Percentiles rank a stretch among this genome's conserved stretches.
phyloP scores from a whole-genome alignment of 2,797 vertebrate genomes.

The Urosaurus nigricauda region DNA sequence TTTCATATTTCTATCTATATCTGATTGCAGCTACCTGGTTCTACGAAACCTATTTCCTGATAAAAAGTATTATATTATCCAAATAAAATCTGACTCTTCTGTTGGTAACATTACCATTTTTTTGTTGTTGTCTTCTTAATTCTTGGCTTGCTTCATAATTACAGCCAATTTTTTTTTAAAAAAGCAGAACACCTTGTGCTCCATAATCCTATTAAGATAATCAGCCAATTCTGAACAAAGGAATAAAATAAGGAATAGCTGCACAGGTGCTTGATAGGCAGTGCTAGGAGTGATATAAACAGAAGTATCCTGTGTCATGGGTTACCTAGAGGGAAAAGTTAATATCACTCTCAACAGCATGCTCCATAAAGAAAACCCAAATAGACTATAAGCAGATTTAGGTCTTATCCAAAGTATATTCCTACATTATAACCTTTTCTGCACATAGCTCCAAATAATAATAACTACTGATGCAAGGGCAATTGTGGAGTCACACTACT shows the following conservation, averaged over 20 bases:
- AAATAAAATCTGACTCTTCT: background rate
- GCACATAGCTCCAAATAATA: background rate
- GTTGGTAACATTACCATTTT: background rate
- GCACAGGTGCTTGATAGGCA: background rate
- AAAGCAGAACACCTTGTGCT: background rate
- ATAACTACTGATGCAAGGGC: background rate
- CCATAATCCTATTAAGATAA: background rate
- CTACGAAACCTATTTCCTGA: too few species aligned
- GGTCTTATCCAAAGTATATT: background rate
- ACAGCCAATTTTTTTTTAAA: background rate
- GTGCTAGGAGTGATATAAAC: background rate
- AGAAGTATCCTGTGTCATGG: background rate
- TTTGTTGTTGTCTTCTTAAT: background rate
- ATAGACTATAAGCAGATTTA: background rate
- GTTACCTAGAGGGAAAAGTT: background rate
- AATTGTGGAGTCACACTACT: background rate
- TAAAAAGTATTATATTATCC: background rate
- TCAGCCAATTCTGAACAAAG: background rate
- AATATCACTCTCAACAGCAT: background rate
- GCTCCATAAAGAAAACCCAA: background rate
- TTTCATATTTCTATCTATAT: too few species aligned
- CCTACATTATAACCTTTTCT: background rate
- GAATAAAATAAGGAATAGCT: background rate
- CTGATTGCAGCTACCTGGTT: too few species aligned
- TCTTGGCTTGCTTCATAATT: background rate